Conservation (phyloP, 2,797 vertebrate species). For the Apogon hyalosoma region DNA sequence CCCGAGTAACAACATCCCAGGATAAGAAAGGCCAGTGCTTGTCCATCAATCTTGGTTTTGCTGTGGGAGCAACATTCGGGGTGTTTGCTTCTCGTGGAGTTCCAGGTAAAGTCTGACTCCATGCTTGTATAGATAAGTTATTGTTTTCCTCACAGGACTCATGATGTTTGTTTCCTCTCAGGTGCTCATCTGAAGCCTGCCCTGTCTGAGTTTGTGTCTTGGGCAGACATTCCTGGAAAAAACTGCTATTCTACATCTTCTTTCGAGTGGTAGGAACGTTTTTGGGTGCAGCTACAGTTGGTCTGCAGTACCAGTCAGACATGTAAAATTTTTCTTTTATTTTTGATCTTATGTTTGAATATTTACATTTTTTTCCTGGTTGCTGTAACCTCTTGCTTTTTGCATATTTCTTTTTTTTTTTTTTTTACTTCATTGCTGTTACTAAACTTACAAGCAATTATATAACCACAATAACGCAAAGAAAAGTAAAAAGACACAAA, state of each 20-base stretch:
- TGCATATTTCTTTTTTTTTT: too few species aligned
- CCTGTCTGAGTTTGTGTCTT: slow-evolving; percentile 86
- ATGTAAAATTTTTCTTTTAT: too few species aligned
- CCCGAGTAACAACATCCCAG: slow-evolving; percentile 81
- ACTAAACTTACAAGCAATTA: too few species aligned
- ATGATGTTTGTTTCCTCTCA: slow-evolving; percentile 39
- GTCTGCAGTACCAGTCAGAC: slow-evolving; percentile 87
- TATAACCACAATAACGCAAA: too few species aligned
- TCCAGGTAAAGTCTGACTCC: slow-evolving; percentile 72
- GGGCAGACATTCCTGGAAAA: slow-evolving; percentile 85
- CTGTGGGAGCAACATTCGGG: slow-evolving; percentile 82
- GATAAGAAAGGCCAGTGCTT: slow-evolving; percentile 82
- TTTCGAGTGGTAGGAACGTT: slow-evolving; percentile 91
- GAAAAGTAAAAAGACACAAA: too few species aligned
- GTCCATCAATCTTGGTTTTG: slow-evolving; percentile 85
- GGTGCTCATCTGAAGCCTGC: slow-evolving; percentile 95
- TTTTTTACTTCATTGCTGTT: too few species aligned
- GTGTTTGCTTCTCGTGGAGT: slow-evolving; percentile 81
- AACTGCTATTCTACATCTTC: slow-evolving; percentile 85
- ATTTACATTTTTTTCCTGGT: too few species aligned
- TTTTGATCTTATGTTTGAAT: too few species aligned
- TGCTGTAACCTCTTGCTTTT: too few species aligned
- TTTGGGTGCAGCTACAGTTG: slow-evolving; percentile 83
- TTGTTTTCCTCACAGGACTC: neutral
- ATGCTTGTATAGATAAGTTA: too few species aligned